A percentile compares a stretch with the other conserved stretches of the same genome.
phyloP scores from a whole-genome alignment of 1,140 invertebrate genomes.

The Pachypeltis micranthus region DNA sequence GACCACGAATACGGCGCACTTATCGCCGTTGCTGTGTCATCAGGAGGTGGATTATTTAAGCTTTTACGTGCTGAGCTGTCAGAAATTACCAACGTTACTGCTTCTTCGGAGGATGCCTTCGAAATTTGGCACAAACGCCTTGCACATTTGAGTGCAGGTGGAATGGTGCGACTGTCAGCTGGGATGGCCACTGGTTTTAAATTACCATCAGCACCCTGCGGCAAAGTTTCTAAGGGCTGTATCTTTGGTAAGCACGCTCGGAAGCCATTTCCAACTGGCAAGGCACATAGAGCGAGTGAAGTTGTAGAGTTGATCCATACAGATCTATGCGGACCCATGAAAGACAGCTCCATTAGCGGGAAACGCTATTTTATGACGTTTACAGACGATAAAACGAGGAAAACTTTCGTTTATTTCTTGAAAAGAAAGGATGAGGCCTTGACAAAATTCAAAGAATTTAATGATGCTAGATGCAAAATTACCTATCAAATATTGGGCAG shows the following conservation, averaged over 20 bases:
- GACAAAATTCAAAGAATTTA: conserved; percentile 30
- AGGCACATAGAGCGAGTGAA: background rate
- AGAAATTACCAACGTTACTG: background rate
- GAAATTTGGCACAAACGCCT: background rate
- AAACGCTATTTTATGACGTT: background rate
- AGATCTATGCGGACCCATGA: background rate
- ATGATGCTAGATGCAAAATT: conserved; percentile 32
- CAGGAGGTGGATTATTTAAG: background rate
- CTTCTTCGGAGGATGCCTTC: background rate
- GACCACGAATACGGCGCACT: background rate
- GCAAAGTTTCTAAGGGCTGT: background rate
- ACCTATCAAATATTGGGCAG: conserved; percentile 33
- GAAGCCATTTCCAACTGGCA: background rate
- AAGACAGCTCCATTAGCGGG: background rate
- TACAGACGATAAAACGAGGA: background rate
- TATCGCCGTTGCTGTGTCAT: background rate
- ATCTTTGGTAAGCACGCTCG: background rate
- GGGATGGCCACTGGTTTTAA: background rate
- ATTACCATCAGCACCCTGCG: background rate
- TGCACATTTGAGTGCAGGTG: background rate
- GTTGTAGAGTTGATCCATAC: background rate
- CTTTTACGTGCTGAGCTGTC: background rate
- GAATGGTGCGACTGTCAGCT: background rate
- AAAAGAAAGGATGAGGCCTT: conserved; percentile 20
- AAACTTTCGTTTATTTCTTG: background rate